Evolutionary conservation across 2,113 vertebrate species (phyloP), one percentile per base, ranked within the genome.

Genomic region (Sinocyclocheilus grahami): DNA sequence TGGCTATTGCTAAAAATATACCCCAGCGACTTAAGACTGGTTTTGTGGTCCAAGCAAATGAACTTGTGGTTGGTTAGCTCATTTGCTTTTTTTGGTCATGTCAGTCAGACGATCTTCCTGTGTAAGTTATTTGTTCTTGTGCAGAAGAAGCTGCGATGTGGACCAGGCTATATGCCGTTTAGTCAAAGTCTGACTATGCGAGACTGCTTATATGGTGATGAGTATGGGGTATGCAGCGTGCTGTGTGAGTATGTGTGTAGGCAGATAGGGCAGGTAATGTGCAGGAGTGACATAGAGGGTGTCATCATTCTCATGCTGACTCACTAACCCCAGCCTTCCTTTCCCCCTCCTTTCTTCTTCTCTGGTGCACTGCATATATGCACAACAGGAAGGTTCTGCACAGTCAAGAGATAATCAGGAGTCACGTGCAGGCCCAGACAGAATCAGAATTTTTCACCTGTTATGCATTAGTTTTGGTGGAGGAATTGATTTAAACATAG

Each of bases 261-360:
- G 78, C 63, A 77, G 78, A 67, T 22, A 67, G 58, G 48, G 84
- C 30, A 3, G 33, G 67, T 18, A 84, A 51, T 81, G 69, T 89
- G 48, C 74, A 86, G 67, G 51, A 87, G 86, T 63, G 39, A 87
- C n/a, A n/a, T n/a, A n/a, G n/a, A n/a, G n/a, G n/a, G n/a, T n/a
- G n/a, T n/a, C n/a, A n/a, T n/a, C n/a, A n/a, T 27, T 87, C 78
- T 85, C 69, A 85, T 78, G 90, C 91, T 91, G 90, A 91, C 93
- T 93, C 92, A 91, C 90, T 86, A 90, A 91, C 90, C 91, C 92
- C 86, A 85, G 91, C 67, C 9, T 86, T 92, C 87, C 46, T 37
- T 48, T 33, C 6, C 60, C 24, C 60, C 65, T 92, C 88, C 80
- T 51, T 33, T 62, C 53, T 65, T 27, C 39, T 69, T 55, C 27